phyloP scores from a whole-genome alignment of 2,797 vertebrate species.

The Notoglanidium macrostoma region DNA sequence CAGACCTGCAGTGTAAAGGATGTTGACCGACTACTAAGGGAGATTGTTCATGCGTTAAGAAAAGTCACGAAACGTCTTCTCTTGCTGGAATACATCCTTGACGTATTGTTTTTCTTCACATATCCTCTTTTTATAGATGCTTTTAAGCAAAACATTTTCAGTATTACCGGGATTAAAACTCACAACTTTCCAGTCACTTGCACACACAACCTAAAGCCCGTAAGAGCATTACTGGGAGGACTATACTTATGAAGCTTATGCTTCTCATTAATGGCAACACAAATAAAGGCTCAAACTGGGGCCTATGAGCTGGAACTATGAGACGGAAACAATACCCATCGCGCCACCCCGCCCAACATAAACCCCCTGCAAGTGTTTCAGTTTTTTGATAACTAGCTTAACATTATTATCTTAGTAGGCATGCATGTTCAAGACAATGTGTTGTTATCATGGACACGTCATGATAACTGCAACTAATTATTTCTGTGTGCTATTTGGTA shows the following conservation, averaged over 20 bases:
- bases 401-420: background rate
- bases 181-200: background rate
- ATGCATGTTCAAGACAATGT: background rate
- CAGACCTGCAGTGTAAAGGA: slow-evolving; percentile 1
- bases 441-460: background rate
- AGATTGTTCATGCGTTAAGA: background rate
- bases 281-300: background rate
- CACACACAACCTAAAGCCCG: background rate
- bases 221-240: background rate
- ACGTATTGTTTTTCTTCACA: background rate
- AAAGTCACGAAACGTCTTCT: background rate
- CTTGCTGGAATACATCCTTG: background rate
- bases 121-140: background rate
- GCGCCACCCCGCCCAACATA: background rate
- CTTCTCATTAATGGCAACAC: background rate
- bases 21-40: background rate
- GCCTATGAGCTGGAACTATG: background rate
- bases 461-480: background rate
- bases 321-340: background rate
- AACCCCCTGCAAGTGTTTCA: background rate
- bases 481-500: background rate
- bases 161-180: background rate
- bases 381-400: background rate
- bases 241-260: background rate
- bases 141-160: background rate